phyloP scores from a whole-genome alignment of 64 coral and sea anemone species.

The Platygyra sinensis region DNA sequence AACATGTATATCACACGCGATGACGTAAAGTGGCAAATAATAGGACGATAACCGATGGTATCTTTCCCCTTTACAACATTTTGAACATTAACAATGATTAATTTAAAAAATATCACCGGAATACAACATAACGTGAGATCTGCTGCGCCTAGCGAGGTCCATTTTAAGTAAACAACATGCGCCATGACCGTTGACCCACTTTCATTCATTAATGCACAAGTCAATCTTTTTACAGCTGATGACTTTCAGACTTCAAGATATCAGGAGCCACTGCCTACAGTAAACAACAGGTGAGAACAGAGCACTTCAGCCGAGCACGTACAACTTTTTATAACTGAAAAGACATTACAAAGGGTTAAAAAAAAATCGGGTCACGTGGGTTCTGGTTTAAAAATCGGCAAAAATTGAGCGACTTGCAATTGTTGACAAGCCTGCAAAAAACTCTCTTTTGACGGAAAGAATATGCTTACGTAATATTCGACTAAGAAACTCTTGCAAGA shows the following conservation, averaged over 20 bases:
- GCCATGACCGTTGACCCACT: too few species aligned
- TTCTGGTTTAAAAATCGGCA: too few species aligned
- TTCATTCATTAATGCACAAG: not conserved
- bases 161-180: not conserved
- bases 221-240: conserved; percentile 21
- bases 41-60: not conserved
- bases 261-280: conserved; percentile 10
- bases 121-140: too few species aligned
- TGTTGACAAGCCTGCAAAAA: too few species aligned
- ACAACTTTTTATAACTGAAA: not conserved
- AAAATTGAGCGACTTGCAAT: too few species aligned
- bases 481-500: too few species aligned
- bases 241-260: not conserved
- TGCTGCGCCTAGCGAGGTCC: too few species aligned
- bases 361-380: not conserved
- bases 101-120: too few species aligned
- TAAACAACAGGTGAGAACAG: conserved; percentile 16
- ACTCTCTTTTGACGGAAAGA: too few species aligned
- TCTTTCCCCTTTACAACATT: not conserved
- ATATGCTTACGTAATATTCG: too few species aligned
- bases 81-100: not conserved
- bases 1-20: not conserved
- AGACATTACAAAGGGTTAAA: not conserved
- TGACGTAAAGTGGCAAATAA: conserved; percentile 2
- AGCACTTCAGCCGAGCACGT: not conserved